phyloP scores from a whole-genome alignment of 2,113 vertebrate genomes.

The Porphyrio hochstetteri region DNA sequence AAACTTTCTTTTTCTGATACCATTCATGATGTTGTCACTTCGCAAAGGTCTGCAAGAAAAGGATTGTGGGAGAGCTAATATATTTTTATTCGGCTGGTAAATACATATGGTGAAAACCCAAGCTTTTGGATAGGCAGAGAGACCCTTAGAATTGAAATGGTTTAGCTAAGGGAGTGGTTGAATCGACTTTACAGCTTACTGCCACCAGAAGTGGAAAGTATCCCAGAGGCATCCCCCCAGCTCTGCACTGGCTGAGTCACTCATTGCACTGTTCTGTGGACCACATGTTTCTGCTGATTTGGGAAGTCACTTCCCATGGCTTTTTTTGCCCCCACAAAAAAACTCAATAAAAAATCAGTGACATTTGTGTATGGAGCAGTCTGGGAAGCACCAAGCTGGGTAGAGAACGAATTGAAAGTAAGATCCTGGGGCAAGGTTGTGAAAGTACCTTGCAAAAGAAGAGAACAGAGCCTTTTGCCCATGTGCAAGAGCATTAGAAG shows the following conservation, averaged over 20 bases:
- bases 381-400: neutral
- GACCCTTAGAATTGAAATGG: neutral
- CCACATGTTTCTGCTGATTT: neutral
- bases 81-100: neutral
- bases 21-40: neutral
- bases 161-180: neutral
- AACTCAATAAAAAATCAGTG: no score
- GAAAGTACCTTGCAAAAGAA: neutral
- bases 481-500: neutral
- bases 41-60: neutral
- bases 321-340: no score
- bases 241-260: neutral
- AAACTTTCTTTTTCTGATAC: neutral
- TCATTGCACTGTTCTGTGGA: neutral
- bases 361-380: neutral
- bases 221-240: neutral
- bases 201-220: neutral
- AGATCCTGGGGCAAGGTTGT: neutral
- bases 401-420: neutral
- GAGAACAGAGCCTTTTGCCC: neutral
- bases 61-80: neutral
- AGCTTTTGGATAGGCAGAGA: neutral
- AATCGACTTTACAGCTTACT: neutral
- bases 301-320: no score
- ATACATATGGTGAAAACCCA: neutral